Evolutionary conservation across 2,113 vertebrate species (phyloP).

Genomic region (Neolamprologus devosi): DNA sequence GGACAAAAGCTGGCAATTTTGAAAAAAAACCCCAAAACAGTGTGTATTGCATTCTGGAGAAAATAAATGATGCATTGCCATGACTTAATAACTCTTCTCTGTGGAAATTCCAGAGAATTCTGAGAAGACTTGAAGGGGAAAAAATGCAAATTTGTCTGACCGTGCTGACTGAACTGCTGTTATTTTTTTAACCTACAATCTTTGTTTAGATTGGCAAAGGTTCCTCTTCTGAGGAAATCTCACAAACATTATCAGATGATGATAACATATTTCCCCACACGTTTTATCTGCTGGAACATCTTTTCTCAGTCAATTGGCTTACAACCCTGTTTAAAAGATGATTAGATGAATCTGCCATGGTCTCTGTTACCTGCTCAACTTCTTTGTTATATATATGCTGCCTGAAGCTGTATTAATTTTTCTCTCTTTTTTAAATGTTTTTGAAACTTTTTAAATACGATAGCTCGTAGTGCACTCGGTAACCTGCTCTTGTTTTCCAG

Average conservation of each 20-base stretch:
- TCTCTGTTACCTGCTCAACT: neutral
- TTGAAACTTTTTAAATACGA: neutral
- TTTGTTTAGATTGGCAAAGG: neutral
- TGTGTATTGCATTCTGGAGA: neutral
- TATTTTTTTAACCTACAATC: neutral
- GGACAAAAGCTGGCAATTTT: neutral
- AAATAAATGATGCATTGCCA: neutral
- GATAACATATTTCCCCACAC: neutral
- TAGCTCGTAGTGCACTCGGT: neutral
- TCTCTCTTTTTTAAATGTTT: neutral
- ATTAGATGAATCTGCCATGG: neutral
- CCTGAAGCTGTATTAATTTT: neutral
- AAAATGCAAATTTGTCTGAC: neutral
- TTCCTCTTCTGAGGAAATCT: neutral
- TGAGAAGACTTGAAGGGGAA: neutral
- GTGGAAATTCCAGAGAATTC: neutral
- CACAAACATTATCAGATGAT: neutral
- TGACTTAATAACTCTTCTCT: neutral
- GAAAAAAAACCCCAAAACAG: rapidly evolving
- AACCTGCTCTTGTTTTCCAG: neutral
- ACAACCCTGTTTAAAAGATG: neutral
- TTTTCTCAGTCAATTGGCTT: neutral
- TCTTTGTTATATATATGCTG: neutral
- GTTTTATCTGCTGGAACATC: neutral
- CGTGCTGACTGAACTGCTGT: neutral